These are phyloP conservation scores for Rhombomys opimus DNA, from an alignment of 2,113 vertebrate species.

Conservation along the genomic window DNA sequence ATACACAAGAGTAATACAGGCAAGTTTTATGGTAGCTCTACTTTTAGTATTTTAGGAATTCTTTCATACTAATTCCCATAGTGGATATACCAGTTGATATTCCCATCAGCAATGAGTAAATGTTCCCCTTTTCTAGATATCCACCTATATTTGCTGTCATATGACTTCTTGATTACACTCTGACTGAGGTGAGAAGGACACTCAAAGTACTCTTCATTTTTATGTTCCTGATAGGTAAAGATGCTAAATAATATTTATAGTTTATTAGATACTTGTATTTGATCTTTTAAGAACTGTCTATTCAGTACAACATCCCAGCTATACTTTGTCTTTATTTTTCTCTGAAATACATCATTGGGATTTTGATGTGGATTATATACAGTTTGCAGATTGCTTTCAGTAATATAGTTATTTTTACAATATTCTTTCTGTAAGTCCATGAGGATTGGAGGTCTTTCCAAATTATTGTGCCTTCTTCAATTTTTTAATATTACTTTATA, in stretches of 20 bases:
- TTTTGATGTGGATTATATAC: too few relatives aligned
- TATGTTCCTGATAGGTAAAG: background rate
- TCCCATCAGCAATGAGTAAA: background rate
- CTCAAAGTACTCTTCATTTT: background rate
- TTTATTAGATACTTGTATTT: background rate
- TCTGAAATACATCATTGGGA: too few relatives aligned
- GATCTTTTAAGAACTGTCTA: background rate
- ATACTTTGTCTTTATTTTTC: background rate
- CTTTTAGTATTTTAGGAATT: background rate
- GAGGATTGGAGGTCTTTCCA: too few relatives aligned
- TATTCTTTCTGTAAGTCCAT: too few relatives aligned
- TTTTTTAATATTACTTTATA: too few relatives aligned
- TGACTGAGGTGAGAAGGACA: background rate
- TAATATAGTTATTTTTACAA: too few relatives aligned
- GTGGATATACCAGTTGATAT: background rate
- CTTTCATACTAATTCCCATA: background rate
- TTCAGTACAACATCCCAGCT: background rate
- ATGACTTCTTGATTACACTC: background rate
- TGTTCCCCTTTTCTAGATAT: background rate
- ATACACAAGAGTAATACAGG: background rate
- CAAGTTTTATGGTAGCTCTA: background rate
- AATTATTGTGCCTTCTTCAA: too few relatives aligned
- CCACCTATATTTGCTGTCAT: background rate
- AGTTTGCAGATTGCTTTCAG: too few relatives aligned
- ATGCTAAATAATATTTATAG: background rate